Evolutionary conservation across 2,888 invertebrate genomes (phyloP), one percentile per base, ranked within the genome.

Genomic region (Caenorhabditis sp.): DNA sequence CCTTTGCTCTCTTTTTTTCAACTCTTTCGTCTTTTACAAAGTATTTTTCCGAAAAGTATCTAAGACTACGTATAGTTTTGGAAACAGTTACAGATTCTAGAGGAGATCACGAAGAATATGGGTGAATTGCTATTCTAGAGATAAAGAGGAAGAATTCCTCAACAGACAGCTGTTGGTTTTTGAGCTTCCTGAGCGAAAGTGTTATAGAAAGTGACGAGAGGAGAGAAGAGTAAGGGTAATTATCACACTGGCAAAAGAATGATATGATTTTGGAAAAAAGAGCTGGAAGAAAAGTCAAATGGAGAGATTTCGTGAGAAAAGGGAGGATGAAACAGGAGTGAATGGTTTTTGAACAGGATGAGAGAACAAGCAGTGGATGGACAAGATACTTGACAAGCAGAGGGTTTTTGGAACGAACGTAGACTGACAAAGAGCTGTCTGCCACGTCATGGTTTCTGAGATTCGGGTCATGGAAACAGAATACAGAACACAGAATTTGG

Each of bases 81-180:
- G 51, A 24, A 54, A 54, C 14, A 26, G 54, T 26, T 54, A 26
- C 22, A 12, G 14, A 5, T 26, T 26, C 24, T 8, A 31, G 41
- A 31, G 49, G 24, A 47, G 49, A 68, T 66, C 59, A 68, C 49
- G 19, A 38, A 61, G 47, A 76, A 69, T 59, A 69, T 35, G 56
- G 49, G 59, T 58, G 56, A 64, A 69, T 26, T 35, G 14, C 3
- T 14, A 24, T 26, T 28, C n/a, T n/a, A 41, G 41, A 22, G 14
- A 41, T 14, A 3, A 14, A 58, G 26, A n/a, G n/a, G n/a, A 47
- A 44, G 66, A 59, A 41, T 69, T 58, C 19, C 26, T 4, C 49
- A 19, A 59, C 61, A 70, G 69, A 77, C 77, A 77, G 70, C 77
- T 77, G 77, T 54, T 69, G 70, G 38, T 77, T 77, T 70, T 77